Evolutionary conservation across 2,113 vertebrate species (phyloP).

Genomic region (Callocephalon fimbriatum): DNA sequence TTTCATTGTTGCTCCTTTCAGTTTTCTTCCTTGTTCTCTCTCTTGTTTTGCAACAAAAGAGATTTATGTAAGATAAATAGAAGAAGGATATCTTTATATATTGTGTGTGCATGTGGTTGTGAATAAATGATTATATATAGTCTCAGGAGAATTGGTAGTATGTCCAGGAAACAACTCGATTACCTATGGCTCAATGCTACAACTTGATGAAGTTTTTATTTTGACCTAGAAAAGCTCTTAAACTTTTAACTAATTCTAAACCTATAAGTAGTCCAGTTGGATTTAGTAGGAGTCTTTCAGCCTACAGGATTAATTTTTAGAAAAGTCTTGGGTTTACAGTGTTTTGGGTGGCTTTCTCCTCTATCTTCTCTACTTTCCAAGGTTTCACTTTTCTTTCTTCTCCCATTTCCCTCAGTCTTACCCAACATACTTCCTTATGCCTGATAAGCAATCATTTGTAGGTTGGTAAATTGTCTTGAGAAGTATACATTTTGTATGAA

Average conservation of each 20-base stretch:
- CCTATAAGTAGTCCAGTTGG: not conserved
- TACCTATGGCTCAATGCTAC: not conserved
- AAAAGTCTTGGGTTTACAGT: not conserved
- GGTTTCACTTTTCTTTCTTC: not conserved
- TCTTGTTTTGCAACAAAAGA: not conserved
- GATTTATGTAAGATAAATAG: not conserved
- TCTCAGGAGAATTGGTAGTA: not conserved
- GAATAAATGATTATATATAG: not conserved
- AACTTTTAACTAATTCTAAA: not conserved
- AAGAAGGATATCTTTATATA: not conserved
- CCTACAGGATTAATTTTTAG: not conserved
- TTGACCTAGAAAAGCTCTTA: not conserved
- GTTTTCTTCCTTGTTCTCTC: not conserved
- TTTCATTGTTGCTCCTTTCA: not conserved
- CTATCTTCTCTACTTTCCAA: not conserved
- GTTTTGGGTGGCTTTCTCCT: not conserved
- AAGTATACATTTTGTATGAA: not conserved
- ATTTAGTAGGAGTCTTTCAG: not conserved
- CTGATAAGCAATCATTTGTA: not conserved
- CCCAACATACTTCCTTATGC: not conserved
- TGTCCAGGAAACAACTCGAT: not conserved
- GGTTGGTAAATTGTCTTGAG: not conserved
- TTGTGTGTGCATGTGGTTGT: not conserved
- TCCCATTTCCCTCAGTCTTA: not conserved
- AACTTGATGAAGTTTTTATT: not conserved